Percentiles rank a stretch among this genome's conserved stretches.
These are phyloP conservation scores for Alloplasta piceator DNA, from an alignment of 2,888 invertebrate species.

Conservation along the genomic window DNA sequence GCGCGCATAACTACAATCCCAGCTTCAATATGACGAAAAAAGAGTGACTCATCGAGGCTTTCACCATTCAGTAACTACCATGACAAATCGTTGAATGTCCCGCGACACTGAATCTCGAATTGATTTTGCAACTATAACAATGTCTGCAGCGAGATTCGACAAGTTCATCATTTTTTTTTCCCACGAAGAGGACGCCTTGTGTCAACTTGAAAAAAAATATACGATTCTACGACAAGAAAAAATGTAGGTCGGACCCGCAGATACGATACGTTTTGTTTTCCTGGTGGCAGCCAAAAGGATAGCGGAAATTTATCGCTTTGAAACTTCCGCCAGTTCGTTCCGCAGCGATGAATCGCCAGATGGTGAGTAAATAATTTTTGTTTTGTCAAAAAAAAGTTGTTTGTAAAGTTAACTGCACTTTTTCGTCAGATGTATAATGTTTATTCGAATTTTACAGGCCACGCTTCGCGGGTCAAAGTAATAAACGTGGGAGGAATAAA, in stretches of 20 bases:
- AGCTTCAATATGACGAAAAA: constrained; percentile 31
- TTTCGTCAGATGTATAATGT: neutral
- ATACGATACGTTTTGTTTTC: neutral
- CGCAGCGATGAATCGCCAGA: constrained; percentile 9
- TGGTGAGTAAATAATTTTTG: constrained; percentile 22
- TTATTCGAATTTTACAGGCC: neutral
- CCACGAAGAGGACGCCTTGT: no score
- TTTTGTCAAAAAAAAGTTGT: neutral
- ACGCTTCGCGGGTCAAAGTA: neutral
- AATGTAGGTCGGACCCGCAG: constrained; percentile 53
- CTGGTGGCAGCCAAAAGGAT: neutral
- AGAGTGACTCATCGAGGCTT: constrained; percentile 57
- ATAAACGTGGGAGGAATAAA: neutral
- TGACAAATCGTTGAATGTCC: constrained; percentile 54
- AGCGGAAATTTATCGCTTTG: neutral
- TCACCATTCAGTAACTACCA: constrained; percentile 48
- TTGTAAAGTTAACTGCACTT: neutral
- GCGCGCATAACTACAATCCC: constrained; percentile 14
- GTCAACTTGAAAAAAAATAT: no score
- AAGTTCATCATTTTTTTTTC: neutral
- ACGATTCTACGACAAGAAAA: constrained; percentile 28
- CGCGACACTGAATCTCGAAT: constrained; percentile 17
- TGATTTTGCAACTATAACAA: constrained; percentile 49
- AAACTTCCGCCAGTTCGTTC: neutral
- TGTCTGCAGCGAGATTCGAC: neutral